Percentiles rank a stretch among this genome's conserved stretches.
Conservation (phyloP, 1,140 invertebrate species). For the Plodia interpunctella region DNA sequence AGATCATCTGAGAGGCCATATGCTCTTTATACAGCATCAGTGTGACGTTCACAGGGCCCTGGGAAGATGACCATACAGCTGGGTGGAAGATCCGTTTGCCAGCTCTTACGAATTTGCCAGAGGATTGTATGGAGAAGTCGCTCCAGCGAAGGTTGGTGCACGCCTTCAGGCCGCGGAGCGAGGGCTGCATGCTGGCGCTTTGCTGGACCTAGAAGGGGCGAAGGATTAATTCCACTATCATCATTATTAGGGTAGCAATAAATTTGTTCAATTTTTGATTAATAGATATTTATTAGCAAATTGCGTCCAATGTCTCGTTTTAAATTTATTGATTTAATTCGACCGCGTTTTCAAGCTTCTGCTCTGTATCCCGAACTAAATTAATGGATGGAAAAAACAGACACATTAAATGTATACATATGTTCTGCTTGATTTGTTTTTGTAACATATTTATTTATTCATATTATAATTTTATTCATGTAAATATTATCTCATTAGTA, state of each 20-base stretch:
- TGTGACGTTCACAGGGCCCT: slow-evolving; percentile 81
- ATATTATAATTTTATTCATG: not conserved
- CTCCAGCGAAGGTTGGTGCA: slow-evolving; percentile 82
- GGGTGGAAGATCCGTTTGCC: slow-evolving; percentile 84
- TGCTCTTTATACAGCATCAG: slow-evolving; percentile 84
- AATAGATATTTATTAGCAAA: no score
- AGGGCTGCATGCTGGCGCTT: slow-evolving; percentile 79
- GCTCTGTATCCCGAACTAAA: no score
- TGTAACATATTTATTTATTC: not conserved
- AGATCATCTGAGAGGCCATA: slow-evolving; percentile 77
- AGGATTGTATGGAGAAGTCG: slow-evolving; percentile 80
- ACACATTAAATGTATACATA: no score
- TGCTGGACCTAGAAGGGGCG: slow-evolving; percentile 80
- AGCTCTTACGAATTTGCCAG: slow-evolving; percentile 76
- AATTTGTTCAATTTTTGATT: no score
- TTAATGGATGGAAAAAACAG: no score
- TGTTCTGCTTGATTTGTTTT: not conserved
- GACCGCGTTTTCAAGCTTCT: no score
- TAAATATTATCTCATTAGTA: not conserved
- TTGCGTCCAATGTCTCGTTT: no score
- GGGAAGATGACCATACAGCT: slow-evolving; percentile 80
- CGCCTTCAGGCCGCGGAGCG: slow-evolving; percentile 83
- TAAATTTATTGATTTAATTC: no score
- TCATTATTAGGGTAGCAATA: no score
- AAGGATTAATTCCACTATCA: not conserved